Percentiles rank a stretch among this genome's conserved stretches.
phyloP scores from a whole-genome alignment of 2,113 vertebrate genomes.

The Cynoglossus semilaevis region DNA sequence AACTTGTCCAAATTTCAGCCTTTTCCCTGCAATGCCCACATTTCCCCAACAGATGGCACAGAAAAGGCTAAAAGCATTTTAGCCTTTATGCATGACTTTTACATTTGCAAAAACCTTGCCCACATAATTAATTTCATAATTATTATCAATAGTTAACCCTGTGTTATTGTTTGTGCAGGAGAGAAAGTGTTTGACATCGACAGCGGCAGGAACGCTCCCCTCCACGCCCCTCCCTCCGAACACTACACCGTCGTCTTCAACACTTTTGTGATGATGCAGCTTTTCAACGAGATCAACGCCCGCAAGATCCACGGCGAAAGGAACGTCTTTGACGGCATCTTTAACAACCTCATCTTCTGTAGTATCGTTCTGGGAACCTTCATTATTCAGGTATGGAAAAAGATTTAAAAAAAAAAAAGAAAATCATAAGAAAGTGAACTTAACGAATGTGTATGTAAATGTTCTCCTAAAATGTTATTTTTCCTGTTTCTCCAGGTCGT shows the following conservation, averaged over 20 bases:
- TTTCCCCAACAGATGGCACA: too few relatives aligned
- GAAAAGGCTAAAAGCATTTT: too few relatives aligned
- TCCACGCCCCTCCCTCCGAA: constrained; percentile 92
- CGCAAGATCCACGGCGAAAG: constrained; percentile 98
- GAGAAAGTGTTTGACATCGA: constrained; percentile 96
- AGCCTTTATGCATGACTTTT: too few relatives aligned
- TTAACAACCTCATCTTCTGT: constrained; percentile 98
- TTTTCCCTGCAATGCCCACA: too few relatives aligned
- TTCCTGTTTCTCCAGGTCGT: constrained; percentile 78
- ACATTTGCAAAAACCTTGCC: too few relatives aligned
- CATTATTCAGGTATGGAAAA: constrained; percentile 84
- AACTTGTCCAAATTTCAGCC: too few relatives aligned
- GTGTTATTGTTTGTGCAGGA: constrained; percentile 68
- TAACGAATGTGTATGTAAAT: not conserved
- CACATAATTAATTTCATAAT: too few relatives aligned
- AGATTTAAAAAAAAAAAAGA: too few relatives aligned
- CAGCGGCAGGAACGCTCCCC: constrained; percentile 89
- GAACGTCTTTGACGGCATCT: constrained; percentile 98
- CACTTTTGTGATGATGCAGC: constrained; percentile 98
- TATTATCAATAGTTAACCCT: not conserved
- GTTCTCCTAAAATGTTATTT: not conserved
- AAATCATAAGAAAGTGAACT: not conserved
- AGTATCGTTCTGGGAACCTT: constrained; percentile 96
- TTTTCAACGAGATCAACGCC: constrained; percentile 98
- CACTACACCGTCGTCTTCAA: constrained; percentile 99